Base-by-base conservation (phyloP, 2,797 vertebrate species). In the Natrix natrix region DNA sequence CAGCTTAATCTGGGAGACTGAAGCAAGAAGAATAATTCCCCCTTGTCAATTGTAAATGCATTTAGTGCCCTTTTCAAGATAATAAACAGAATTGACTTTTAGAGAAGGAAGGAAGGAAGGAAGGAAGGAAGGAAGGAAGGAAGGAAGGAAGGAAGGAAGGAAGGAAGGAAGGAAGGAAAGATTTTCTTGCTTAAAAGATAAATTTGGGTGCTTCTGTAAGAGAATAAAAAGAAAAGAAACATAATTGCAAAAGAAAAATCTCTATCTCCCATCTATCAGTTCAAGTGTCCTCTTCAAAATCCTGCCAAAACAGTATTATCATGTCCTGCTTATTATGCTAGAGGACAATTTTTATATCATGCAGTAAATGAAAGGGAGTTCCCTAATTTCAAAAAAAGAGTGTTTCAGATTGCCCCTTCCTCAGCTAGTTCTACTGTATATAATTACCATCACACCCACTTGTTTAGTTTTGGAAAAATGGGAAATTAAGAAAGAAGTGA, bases 61-160 rank as follows among this genome's bases (percentile, higher is more conserved):
- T 92, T 96, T 94, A 93, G 83, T 95, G 94, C 92, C 96, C 95
- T 97, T 97, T 96, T 94, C 94, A 95, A 95, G 92, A 92, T 90
- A 93, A 94, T 92, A 93, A 43, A 94, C 89, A 94, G 94, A 93
- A 96, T 94, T 95, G 95, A 63, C 48, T 95, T 87, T 94, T 94
- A 74, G 93, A 89, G 94, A 96, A 95, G 92, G 32, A 66, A 66
- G 54, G n/a, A 92, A 56, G 16, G 14, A 11, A 26, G 55, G 28
- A 12, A 43, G 95, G 93, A 22, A 43, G 8, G 59, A 32, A 32
- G 8, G 86, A 52, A 52, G 48, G 61, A 86, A 32, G 26, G 91
- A 28, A 26, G 14, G 11, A 16, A 43, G 28, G 5, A 43, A 95
- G 93, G 14, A 43, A 17, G 86, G n/a, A 32, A 26, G 60, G 48